Conservation (phyloP, 1,140 invertebrate genomes). For the Notospermus geniculatus region DNA sequence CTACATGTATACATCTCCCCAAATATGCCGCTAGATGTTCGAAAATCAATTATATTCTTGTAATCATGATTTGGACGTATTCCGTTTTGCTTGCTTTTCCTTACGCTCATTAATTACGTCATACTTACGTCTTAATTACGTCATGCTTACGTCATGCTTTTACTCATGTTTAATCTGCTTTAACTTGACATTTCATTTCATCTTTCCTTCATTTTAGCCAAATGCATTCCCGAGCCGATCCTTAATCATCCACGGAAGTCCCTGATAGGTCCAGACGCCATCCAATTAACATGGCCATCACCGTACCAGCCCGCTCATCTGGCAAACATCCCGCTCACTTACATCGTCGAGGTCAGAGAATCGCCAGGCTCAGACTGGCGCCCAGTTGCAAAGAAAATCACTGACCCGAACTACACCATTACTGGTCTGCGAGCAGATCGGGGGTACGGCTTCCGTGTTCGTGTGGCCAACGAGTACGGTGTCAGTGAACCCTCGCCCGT, state of each 20-base stretch:
- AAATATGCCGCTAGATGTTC: no score
- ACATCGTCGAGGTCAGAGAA: constrained; percentile 40
- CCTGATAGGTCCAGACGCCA: background rate
- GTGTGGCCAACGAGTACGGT: constrained; percentile 41
- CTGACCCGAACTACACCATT: constrained; percentile 32
- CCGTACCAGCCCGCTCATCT: constrained; percentile 1
- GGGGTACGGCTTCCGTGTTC: constrained; percentile 44
- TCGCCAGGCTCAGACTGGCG: constrained; percentile 33
- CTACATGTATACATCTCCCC: no score
- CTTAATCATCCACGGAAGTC: background rate
- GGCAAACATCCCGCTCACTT: constrained; percentile 1
- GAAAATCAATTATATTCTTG: no score
- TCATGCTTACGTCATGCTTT: background rate
- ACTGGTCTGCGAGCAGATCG: constrained; percentile 30
- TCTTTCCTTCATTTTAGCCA: background rate
- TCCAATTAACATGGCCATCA: background rate
- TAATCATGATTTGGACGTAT: no score
- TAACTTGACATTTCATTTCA: no score
- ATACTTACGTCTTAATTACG: no score
- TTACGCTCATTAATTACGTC: no score
- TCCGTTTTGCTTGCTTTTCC: no score
- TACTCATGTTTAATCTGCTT: no score
- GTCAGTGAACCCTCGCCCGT: constrained; percentile 40
- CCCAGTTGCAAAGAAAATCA: constrained; percentile 25
- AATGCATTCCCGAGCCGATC: constrained; percentile 8